Evolutionary conservation across 37 sponge, comb jelly and placozoan species (phyloP).

Genomic region (Corticium candelabrum): DNA sequence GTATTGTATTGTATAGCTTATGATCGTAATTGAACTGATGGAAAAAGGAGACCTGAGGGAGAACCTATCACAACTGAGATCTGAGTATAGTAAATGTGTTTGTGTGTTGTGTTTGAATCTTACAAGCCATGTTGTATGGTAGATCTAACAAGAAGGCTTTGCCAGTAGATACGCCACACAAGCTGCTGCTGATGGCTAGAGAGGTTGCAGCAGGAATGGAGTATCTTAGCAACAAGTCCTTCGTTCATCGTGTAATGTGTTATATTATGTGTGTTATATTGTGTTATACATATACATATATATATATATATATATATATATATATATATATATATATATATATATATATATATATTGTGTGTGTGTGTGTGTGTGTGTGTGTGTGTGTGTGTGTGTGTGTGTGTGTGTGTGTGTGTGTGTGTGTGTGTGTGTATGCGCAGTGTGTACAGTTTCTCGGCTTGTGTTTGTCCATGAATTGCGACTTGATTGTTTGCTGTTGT

Average conservation of each 20-base stretch:
- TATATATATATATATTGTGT: too few relatives aligned
- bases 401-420: too few relatives aligned
- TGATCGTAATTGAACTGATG: not conserved
- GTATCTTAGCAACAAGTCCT: slow-evolving; percentile 6
- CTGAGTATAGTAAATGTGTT: too few relatives aligned
- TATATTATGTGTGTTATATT: not conserved
- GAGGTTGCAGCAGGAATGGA: not conserved
- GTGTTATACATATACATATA: not conserved
- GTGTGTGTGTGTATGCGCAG: too few relatives aligned
- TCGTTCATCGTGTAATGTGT: slow-evolving; percentile 12
- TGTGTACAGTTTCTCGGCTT: too few relatives aligned
- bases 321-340: too few relatives aligned
- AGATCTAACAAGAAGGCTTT: not conserved
- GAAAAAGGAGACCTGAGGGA: slow-evolving; percentile 1
- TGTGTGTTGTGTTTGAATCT: too few relatives aligned
- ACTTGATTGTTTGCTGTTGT: too few relatives aligned
- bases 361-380: too few relatives aligned
- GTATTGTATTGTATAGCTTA: not conserved
- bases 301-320: too few relatives aligned
- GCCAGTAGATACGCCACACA: not conserved
- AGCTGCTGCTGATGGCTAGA: not conserved
- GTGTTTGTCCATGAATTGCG: too few relatives aligned
- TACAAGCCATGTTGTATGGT: not conserved
- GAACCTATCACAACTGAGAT: not conserved
- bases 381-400: too few relatives aligned